phyloP scores from a whole-genome alignment of 2,797 vertebrate genomes.

The Gobionotothen gibberifrons region DNA sequence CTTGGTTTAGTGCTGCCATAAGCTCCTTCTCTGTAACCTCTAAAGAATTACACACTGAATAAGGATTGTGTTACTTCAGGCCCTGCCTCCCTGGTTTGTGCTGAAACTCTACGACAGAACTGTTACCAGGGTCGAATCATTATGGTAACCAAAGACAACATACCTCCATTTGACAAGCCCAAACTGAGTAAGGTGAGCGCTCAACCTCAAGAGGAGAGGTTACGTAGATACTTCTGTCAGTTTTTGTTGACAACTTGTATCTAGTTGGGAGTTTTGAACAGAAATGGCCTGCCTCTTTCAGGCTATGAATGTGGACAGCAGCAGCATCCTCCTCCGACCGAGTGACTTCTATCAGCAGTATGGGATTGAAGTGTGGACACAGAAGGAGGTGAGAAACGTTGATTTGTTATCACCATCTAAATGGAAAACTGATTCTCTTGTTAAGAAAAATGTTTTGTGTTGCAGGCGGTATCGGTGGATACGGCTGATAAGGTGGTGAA shows the following conservation, averaged over 20 bases:
- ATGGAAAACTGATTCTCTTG: not conserved
- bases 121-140: constrained; percentile 87
- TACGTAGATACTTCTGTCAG: not conserved
- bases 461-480: constrained; percentile 84
- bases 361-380: constrained; percentile 86
- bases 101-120: constrained; percentile 91
- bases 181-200: constrained; percentile 89
- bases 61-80: constrained; percentile 72
- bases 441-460: not conserved
- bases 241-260: not conserved
- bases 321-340: constrained; percentile 83
- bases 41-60: not conserved
- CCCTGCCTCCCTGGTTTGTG: constrained; percentile 88
- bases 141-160: constrained; percentile 85
- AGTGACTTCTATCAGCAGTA: constrained; percentile 82
- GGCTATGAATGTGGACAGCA: constrained; percentile 81
- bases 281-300: constrained; percentile 34
- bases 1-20: not conserved
- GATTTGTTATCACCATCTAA: not conserved
- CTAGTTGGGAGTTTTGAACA: not conserved
- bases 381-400: constrained; percentile 83
- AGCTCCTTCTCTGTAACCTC: not conserved
- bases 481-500: constrained; percentile 76
- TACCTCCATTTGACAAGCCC: constrained; percentile 88
- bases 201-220: no score